Percentiles rank a stretch among this genome's conserved stretches.
phyloP scores from a whole-genome alignment of 2,113 vertebrate species.

The Bambusicola thoracicus region DNA sequence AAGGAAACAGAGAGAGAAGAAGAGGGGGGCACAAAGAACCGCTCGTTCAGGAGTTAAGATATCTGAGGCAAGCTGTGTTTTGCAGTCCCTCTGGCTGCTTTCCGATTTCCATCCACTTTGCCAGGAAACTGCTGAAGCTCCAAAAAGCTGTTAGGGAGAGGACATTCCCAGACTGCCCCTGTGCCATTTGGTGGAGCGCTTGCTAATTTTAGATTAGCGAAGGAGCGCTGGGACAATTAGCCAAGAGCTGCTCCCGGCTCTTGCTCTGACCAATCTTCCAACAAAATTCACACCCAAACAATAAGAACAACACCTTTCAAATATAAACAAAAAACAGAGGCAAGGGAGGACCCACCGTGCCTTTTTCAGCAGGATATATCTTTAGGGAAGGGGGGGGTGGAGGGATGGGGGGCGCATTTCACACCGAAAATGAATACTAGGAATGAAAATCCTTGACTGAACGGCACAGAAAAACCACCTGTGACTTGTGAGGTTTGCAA shows the following conservation, averaged over 20 bases:
- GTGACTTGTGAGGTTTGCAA: not conserved
- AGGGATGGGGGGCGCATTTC: not conserved
- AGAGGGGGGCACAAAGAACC: not conserved
- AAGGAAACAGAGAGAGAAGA: not conserved
- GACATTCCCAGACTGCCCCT: slow-evolving; percentile 82
- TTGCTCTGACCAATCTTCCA: slow-evolving; percentile 34
- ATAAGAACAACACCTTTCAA: not conserved
- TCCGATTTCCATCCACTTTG: slow-evolving; percentile 83
- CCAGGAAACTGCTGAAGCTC: slow-evolving; percentile 78
- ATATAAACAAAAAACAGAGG: not conserved
- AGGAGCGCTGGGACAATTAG: slow-evolving; percentile 66
- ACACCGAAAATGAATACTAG: not conserved
- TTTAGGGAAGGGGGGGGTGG: not conserved
- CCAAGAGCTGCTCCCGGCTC: slow-evolving; percentile 50
- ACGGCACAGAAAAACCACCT: not conserved
- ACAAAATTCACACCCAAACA: slow-evolving; percentile 61
- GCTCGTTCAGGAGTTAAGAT: not conserved
- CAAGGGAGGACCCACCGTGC: not conserved
- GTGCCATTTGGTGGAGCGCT: slow-evolving; percentile 69
- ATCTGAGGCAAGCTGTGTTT: slow-evolving; percentile 43
- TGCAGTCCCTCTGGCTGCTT: slow-evolving; percentile 83
- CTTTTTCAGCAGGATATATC: not conserved
- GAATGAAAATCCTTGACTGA: not conserved
- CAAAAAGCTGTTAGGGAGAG: slow-evolving; percentile 77
- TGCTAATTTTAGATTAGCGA: slow-evolving; percentile 79